phyloP scores from a whole-genome alignment of 2,113 vertebrate species.

The Urocitellus parryii region DNA sequence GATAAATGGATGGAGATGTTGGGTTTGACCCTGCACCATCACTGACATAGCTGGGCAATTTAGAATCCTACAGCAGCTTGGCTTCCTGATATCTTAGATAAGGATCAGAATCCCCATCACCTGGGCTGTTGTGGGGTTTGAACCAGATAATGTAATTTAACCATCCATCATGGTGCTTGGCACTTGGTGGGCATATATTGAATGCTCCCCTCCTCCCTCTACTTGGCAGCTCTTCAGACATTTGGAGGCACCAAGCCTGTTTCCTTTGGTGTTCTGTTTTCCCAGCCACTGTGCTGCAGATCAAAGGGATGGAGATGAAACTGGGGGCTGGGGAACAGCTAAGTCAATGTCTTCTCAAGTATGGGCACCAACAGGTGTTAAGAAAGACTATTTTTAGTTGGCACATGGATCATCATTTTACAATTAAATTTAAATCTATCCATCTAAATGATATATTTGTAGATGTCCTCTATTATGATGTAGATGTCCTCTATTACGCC shows the following conservation, averaged over 20 bases:
- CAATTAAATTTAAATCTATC: not conserved
- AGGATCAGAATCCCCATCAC: not conserved
- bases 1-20: not conserved
- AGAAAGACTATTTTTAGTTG: slow-evolving; percentile 57
- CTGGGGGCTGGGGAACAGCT: slow-evolving; percentile 27
- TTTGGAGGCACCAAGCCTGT: slow-evolving; percentile 22
- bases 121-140: not conserved
- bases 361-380: slow-evolving; percentile 7
- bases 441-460: not conserved
- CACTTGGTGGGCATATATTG: slow-evolving; percentile 17
- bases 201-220: slow-evolving; percentile 19
- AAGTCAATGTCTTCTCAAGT: slow-evolving; percentile 45
- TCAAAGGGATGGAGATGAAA: slow-evolving; percentile 63
- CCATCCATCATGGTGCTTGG: not conserved
- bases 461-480: not conserved
- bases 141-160: slow-evolving; percentile 21
- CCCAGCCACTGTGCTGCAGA: slow-evolving; percentile 19
- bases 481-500: not conserved
- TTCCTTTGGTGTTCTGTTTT: slow-evolving; percentile 61
- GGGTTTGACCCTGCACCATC: not conserved
- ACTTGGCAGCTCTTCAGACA: slow-evolving; percentile 65
- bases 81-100: not conserved
- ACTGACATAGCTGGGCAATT: not conserved
- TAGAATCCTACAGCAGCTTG: not conserved
- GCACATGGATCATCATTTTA: not conserved